Percentiles rank a stretch among this genome's conserved stretches.
Conservation (phyloP, 2,113 vertebrate genomes). For the Callospermophilus lateralis region DNA sequence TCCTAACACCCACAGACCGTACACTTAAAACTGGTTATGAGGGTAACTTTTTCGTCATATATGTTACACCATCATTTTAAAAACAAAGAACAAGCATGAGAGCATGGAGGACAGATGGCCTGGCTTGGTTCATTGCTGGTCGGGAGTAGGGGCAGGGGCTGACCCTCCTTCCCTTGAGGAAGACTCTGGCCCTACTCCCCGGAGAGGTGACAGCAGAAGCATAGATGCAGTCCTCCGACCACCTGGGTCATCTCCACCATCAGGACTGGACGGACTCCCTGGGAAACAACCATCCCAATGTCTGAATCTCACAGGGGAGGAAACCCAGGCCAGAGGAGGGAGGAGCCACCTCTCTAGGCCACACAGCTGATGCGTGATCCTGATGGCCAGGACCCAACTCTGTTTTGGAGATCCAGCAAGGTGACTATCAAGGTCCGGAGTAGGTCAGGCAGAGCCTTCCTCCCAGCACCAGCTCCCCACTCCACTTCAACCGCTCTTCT, state of each 20-base stretch:
- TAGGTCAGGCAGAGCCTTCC: not conserved
- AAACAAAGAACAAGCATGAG: not conserved
- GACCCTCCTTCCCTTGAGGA: not conserved
- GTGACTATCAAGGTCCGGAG: not conserved
- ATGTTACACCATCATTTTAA: not conserved
- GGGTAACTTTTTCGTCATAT: not conserved
- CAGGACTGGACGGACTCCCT: not conserved
- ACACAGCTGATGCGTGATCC: not conserved
- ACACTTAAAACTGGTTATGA: not conserved
- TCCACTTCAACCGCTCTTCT: not conserved
- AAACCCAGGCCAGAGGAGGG: not conserved
- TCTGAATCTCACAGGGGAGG: not conserved
- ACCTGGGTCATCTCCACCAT: not conserved
- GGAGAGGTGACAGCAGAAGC: not conserved
- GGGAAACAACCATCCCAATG: not conserved
- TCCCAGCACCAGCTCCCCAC: not conserved
- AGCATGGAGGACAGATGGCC: not conserved
- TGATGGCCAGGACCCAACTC: not conserved
- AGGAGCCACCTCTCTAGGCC: not conserved
- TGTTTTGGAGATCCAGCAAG: not conserved
- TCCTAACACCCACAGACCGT: not conserved
- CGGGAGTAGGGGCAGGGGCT: not conserved
- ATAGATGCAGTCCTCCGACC: not conserved
- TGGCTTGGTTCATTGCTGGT: not conserved
- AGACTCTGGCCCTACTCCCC: not conserved